phyloP scores from a whole-genome alignment of 2,888 invertebrate species.

The Xestia rhomboidea region DNA sequence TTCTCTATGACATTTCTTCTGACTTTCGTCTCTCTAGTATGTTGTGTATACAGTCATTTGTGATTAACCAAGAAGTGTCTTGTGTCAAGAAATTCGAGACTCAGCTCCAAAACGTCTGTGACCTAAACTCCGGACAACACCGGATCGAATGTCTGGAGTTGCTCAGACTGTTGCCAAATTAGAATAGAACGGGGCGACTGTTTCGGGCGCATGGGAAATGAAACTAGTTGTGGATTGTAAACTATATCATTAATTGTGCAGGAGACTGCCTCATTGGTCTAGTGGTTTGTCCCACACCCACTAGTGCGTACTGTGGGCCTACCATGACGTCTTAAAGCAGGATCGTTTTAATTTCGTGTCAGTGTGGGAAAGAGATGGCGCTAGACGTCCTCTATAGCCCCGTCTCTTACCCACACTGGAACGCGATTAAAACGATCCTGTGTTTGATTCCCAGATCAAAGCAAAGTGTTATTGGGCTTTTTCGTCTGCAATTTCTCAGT shows the following conservation, averaged over 20 bases:
- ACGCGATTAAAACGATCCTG: too few relatives aligned
- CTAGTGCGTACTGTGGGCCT: neutral
- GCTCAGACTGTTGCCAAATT: conserved; percentile 54
- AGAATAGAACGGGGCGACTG: conserved; percentile 33
- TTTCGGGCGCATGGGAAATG: conserved; percentile 17
- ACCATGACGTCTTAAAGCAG: too few relatives aligned
- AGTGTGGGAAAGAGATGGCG: too few relatives aligned
- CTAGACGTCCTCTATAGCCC: too few relatives aligned
- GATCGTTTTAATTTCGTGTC: too few relatives aligned
- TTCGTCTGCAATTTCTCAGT: neutral
- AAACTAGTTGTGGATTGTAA: neutral
- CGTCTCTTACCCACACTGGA: too few relatives aligned
- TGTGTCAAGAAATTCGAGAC: conserved; percentile 26
- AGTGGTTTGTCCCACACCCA: neutral
- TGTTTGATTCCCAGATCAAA: neutral
- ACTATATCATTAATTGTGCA: neutral
- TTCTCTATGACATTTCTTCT: neutral
- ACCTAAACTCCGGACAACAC: conserved; percentile 45
- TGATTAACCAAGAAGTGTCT: conserved; percentile 19
- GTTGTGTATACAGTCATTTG: conserved; percentile 3
- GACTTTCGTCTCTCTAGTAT: neutral
- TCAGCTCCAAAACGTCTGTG: conserved; percentile 35
- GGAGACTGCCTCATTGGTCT: neutral
- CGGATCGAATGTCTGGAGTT: conserved; percentile 52
- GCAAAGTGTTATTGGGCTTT: neutral